Percentiles rank a stretch among this genome's conserved stretches.
Evolutionary conservation across 1,140 invertebrate genomes (phyloP).

Genomic region (Drusus annulatus): DNA sequence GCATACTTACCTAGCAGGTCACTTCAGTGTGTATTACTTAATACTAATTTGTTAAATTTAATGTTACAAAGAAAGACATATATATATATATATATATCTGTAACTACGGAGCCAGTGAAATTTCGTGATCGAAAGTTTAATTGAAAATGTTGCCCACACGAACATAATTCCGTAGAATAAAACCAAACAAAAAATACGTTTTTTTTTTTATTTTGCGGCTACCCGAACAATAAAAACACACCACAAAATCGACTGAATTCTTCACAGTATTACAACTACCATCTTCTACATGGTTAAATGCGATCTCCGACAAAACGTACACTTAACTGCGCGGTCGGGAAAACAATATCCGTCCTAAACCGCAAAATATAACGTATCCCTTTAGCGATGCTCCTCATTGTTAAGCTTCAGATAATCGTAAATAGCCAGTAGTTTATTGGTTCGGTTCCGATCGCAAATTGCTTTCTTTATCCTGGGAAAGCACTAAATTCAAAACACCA

Average conservation of each 20-base stretch:
- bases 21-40: no score
- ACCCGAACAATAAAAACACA: background rate
- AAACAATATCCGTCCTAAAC: conserved; percentile 57
- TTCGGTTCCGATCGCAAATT: conserved; percentile 26
- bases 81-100: no score
- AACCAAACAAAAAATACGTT: background rate
- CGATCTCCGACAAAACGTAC: conserved; percentile 37
- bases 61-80: no score
- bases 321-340: conserved; percentile 53
- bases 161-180: background rate
- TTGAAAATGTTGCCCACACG: no score
- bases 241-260: conserved; percentile 22
- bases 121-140: no score
- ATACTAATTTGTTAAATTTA: no score
- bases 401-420: conserved; percentile 47
- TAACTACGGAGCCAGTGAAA: no score
- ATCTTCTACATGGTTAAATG: conserved; percentile 32
- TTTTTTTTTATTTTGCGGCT: background rate
- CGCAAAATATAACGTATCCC: conserved; percentile 49
- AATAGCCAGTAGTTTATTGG: conserved; percentile 46
- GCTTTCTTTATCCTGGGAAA: conserved; percentile 41
- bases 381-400: conserved; percentile 33
- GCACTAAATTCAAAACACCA: conserved; percentile 40
- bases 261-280: conserved; percentile 15
- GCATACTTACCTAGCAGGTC: no score